These are phyloP conservation scores for Microctenopoma stevenorrisi DNA, from an alignment of 2,797 vertebrate species.

Conservation along the genomic window DNA sequence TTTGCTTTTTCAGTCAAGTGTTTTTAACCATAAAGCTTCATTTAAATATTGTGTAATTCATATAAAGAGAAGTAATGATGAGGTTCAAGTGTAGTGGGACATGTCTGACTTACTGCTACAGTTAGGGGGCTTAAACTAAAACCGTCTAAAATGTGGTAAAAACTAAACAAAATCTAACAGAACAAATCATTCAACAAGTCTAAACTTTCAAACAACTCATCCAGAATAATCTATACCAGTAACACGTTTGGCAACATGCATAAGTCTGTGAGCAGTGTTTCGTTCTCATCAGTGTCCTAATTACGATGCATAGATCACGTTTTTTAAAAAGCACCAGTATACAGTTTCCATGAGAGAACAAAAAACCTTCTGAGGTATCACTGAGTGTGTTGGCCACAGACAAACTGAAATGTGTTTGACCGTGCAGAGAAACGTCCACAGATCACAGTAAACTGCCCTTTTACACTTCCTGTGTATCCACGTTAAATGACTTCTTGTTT, in stretches of 20 bases:
- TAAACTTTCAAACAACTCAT: neutral
- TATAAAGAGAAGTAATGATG: neutral
- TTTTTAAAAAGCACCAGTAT: conserved; percentile 37
- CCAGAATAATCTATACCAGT: neutral
- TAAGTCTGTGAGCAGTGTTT: conserved; percentile 10
- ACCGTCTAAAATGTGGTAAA: neutral
- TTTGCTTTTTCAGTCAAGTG: neutral
- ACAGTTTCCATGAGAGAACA: neutral
- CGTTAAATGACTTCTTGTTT: neutral
- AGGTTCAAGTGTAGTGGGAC: neutral
- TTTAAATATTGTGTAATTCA: neutral
- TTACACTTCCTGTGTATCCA: neutral
- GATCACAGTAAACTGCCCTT: neutral
- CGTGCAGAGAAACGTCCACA: neutral
- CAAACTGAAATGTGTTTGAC: neutral
- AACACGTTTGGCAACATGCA: conserved; percentile 59
- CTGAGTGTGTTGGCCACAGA: neutral
- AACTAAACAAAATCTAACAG: neutral
- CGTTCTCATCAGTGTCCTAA: neutral
- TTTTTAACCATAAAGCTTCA: neutral
- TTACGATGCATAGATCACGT: conserved; percentile 41
- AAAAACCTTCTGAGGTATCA: conserved; percentile 3
- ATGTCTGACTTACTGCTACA: too few relatives aligned
- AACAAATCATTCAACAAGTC: neutral
- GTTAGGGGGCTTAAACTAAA: neutral